A percentile compares a stretch with the other conserved stretches of the same genome.
phyloP scores from a whole-genome alignment of 1,140 invertebrate genomes.

The Apis cerana region DNA sequence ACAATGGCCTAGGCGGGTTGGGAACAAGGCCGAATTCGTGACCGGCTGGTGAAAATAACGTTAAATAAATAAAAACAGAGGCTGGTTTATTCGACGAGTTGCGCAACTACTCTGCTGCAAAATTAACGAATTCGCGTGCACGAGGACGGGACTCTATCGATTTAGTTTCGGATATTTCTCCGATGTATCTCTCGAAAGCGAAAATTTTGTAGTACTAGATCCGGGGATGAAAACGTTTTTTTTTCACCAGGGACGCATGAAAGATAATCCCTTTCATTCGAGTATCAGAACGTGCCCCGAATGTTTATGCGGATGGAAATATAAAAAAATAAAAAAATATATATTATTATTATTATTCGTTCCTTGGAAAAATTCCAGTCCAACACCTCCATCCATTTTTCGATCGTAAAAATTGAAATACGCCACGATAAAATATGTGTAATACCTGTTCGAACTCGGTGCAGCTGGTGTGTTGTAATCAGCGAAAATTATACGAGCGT shows the following conservation, averaged over 20 bases:
- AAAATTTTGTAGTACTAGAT: neutral
- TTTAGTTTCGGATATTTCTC: conserved; percentile 18
- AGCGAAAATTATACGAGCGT: neutral
- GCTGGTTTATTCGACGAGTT: too few relatives aligned
- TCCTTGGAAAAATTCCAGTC: neutral
- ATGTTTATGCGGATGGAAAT: neutral
- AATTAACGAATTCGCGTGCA: conserved; percentile 22
- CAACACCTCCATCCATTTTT: conserved; percentile 2
- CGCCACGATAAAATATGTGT: neutral
- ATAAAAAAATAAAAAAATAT: neutral
- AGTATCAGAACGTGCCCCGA: too few relatives aligned
- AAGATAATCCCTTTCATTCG: neutral
- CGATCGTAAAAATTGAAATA: too few relatives aligned
- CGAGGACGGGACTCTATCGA: conserved; percentile 9
- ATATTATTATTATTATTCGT: neutral
- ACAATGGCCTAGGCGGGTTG: neutral
- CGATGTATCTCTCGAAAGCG: neutral
- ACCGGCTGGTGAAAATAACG: neutral
- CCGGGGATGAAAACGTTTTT: conserved; percentile 23
- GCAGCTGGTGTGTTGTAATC: too few relatives aligned
- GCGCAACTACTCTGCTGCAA: conserved; percentile 9
- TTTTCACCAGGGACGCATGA: conserved; percentile 12
- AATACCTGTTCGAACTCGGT: neutral
- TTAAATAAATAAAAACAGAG: conserved; percentile 25
- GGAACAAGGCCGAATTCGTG: neutral